Percentiles rank a stretch among this genome's conserved stretches.
Evolutionary conservation across 2,797 vertebrate genomes (phyloP).

Genomic region (Eleutherodactylus coqui): DNA sequence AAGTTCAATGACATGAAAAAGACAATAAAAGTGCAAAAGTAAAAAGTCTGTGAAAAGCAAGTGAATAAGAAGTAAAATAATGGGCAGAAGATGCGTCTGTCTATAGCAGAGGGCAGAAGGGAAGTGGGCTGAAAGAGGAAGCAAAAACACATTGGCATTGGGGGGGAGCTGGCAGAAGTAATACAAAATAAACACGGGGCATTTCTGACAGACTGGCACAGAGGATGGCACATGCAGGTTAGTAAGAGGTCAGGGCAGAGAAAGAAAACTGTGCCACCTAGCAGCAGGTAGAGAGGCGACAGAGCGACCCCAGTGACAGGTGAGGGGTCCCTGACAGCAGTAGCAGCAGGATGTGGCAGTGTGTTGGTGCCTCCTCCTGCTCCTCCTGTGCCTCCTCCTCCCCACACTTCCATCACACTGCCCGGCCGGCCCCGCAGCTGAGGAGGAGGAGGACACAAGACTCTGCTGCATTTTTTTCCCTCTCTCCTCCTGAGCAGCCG

Average conservation of each 20-base stretch:
- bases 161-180: neutral
- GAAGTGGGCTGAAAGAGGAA: too few relatives aligned
- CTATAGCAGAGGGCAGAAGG: too few relatives aligned
- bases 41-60: too few relatives aligned
- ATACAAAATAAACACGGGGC: too few relatives aligned
- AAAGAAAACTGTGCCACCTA: neutral
- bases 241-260: neutral
- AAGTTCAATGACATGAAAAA: neutral
- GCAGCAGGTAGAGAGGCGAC: neutral
- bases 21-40: neutral
- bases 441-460: conserved; percentile 61
- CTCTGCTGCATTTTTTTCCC: conserved; percentile 55
- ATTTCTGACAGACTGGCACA: neutral
- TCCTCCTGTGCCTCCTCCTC: conserved; percentile 25
- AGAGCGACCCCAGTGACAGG: neutral
- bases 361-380: neutral
- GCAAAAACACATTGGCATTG: neutral
- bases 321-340: neutral
- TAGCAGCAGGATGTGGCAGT: neutral
- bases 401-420: conserved; percentile 57
- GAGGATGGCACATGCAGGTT: neutral
- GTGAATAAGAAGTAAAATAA: too few relatives aligned
- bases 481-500: conserved; percentile 68
- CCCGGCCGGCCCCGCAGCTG: conserved; percentile 43
- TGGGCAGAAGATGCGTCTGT: too few relatives aligned